These are phyloP conservation scores for Hoplostethus mediterraneus DNA, from an alignment of 2,797 vertebrate species.

Conservation along the genomic window DNA sequence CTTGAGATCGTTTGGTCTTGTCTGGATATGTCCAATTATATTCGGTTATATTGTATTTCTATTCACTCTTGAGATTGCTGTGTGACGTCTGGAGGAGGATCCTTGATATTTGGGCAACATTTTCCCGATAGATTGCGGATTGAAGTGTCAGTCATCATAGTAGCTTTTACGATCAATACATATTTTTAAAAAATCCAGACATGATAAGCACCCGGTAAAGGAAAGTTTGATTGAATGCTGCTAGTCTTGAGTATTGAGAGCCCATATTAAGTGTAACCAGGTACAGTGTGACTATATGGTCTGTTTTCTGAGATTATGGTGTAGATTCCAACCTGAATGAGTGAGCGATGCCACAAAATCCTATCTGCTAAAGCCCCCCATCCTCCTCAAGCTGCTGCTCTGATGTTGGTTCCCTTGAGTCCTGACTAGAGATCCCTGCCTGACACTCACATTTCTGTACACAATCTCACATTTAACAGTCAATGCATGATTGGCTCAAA, in stretches of 20 bases:
- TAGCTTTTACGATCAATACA: slow-evolving; percentile 10
- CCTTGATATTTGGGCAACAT: slow-evolving; percentile 21
- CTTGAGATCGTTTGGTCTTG: slow-evolving; percentile 73
- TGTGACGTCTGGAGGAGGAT: slow-evolving; percentile 54
- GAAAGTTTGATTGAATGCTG: slow-evolving; percentile 54
- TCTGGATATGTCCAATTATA: slow-evolving; percentile 63
- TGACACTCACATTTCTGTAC: slow-evolving; percentile 5
- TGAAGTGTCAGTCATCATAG: slow-evolving; percentile 3
- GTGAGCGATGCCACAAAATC: background rate
- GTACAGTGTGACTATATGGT: slow-evolving; percentile 50
- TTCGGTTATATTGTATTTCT: slow-evolving; percentile 49
- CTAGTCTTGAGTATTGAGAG: slow-evolving; percentile 52
- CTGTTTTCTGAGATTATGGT: slow-evolving; percentile 35
- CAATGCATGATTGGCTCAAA: slow-evolving; percentile 2
- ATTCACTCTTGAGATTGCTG: slow-evolving; percentile 59
- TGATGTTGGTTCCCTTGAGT: background rate
- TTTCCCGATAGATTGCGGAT: slow-evolving; percentile 10
- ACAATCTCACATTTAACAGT: slow-evolving; percentile 18
- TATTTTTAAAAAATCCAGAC: slow-evolving; percentile 24
- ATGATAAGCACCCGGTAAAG: slow-evolving; percentile 21
- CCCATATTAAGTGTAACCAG: slow-evolving; percentile 30
- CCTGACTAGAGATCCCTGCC: background rate
- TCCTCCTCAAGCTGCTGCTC: slow-evolving; percentile 43
- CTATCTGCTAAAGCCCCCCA: slow-evolving; percentile 24
- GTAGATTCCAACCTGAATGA: background rate